phyloP scores from a whole-genome alignment of 2,888 invertebrate genomes.

The Stenolophus ochropezus region DNA sequence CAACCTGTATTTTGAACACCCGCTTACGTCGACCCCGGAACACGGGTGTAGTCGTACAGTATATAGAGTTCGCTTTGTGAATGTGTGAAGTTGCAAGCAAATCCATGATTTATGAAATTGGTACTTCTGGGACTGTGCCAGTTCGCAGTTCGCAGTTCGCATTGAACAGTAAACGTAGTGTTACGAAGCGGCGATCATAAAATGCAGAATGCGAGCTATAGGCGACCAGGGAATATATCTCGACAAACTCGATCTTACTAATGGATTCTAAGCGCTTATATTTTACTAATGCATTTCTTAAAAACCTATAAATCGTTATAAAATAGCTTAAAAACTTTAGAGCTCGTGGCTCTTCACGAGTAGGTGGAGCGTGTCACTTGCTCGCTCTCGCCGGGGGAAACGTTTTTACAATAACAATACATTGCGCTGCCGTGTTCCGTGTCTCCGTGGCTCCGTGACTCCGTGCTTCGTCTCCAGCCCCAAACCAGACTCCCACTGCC shows the following conservation, averaged over 20 bases:
- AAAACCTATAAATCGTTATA: conserved; percentile 68
- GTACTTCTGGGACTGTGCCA: conserved; percentile 64
- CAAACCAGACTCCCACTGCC: not conserved
- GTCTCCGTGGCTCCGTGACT: too few species aligned
- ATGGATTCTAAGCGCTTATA: conserved; percentile 69
- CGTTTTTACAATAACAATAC: conserved; percentile 67
- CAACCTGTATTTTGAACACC: too few species aligned
- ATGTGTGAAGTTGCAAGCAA: conserved; percentile 57
- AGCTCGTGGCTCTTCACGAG: conserved; percentile 64
- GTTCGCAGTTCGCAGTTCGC: conserved; percentile 42
- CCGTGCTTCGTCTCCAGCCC: too few species aligned
- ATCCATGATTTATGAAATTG: conserved; percentile 67
- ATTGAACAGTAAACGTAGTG: conserved; percentile 59
- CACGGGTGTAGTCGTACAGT: too few species aligned
- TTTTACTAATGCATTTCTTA: conserved; percentile 69
- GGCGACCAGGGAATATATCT: conserved; percentile 60
- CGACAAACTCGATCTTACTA: conserved; percentile 66
- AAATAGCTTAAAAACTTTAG: conserved; percentile 65
- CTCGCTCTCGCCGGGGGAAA: conserved; percentile 62
- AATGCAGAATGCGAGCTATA: conserved; percentile 35
- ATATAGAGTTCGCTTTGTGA: too few species aligned
- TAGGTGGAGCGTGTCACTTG: conserved; percentile 60
- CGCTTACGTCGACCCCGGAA: too few species aligned
- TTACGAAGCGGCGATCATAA: conserved; percentile 36
- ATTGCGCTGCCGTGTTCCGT: conserved; percentile 27